A percentile compares a stretch with the other conserved stretches of the same genome.
Evolutionary conservation across 2,797 vertebrate species (phyloP).

Genomic region (Micromesistius poutassou): DNA sequence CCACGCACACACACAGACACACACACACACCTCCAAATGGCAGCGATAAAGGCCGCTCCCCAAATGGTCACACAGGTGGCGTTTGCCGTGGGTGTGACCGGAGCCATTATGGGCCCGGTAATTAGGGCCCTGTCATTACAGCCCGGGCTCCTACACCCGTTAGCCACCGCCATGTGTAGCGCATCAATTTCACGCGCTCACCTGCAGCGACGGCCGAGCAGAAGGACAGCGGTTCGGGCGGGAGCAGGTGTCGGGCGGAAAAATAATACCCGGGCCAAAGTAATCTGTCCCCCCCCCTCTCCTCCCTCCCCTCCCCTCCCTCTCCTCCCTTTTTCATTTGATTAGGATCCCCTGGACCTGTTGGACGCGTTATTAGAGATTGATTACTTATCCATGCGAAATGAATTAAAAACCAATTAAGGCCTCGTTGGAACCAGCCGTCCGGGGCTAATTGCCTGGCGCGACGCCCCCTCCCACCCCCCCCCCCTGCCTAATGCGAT

Average conservation of each 20-base stretch:
- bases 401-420: constrained; percentile 62
- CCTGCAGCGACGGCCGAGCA: constrained; percentile 43
- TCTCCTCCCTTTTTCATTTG: constrained; percentile 32
- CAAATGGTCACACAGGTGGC: constrained; percentile 57
- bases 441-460: constrained; percentile 29
- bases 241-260: constrained; percentile 51
- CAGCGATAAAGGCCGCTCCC: neutral
- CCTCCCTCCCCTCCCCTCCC: too few relatives aligned
- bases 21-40: too few relatives aligned
- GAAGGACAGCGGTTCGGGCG: constrained; percentile 33
- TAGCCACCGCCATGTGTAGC: constrained; percentile 45
- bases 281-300: constrained; percentile 34
- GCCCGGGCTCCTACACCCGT: constrained; percentile 31
- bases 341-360: constrained; percentile 37
- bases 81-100: constrained; percentile 56
- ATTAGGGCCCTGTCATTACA: constrained; percentile 41
- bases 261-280: constrained; percentile 51
- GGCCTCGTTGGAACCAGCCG: constrained; percentile 34
- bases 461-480: too few relatives aligned
- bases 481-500: too few relatives aligned
- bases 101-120: constrained; percentile 44
- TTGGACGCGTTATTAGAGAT: constrained; percentile 49
- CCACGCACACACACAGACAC: too few relatives aligned
- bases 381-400: constrained; percentile 31
- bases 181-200: constrained; percentile 59